Evolutionary conservation across 2,888 invertebrate genomes (phyloP).

Genomic region (Hipparchia semele): DNA sequence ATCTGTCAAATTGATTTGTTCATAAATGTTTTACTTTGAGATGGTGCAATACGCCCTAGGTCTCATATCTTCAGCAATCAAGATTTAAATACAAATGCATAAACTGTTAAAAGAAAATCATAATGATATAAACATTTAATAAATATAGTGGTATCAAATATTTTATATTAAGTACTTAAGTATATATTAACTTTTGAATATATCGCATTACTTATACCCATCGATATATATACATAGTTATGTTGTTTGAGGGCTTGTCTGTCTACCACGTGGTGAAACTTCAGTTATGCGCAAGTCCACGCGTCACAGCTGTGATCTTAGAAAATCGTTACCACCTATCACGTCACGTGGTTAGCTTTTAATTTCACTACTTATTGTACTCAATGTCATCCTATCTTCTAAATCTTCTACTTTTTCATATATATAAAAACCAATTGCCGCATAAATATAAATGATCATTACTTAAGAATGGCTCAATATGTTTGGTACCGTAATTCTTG

Average conservation of each 20-base stretch:
- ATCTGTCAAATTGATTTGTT: no score
- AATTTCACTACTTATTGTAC: constrained; percentile 21
- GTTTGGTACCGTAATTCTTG: no score
- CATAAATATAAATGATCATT: no score
- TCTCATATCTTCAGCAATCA: background rate
- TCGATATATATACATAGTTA: background rate
- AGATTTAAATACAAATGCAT: background rate
- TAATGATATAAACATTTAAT: background rate
- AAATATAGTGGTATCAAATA: background rate
- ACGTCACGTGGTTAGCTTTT: constrained; percentile 52
- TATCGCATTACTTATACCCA: background rate
- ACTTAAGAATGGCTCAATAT: no score
- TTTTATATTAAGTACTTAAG: background rate
- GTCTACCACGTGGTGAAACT: constrained; percentile 65
- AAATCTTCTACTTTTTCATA: no score
- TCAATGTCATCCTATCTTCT: background rate
- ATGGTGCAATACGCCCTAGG: no score
- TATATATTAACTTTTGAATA: background rate
- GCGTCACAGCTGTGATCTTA: constrained; percentile 71
- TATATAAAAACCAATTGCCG: no score
- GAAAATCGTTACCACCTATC: constrained; percentile 74
- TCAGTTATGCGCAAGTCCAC: constrained; percentile 67
- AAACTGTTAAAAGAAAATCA: background rate
- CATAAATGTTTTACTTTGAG: no score
- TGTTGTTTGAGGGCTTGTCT: constrained; percentile 29